phyloP scores from a whole-genome alignment of 37 sponge, comb jelly and placozoan species.

The Aplysina aerophoba region DNA sequence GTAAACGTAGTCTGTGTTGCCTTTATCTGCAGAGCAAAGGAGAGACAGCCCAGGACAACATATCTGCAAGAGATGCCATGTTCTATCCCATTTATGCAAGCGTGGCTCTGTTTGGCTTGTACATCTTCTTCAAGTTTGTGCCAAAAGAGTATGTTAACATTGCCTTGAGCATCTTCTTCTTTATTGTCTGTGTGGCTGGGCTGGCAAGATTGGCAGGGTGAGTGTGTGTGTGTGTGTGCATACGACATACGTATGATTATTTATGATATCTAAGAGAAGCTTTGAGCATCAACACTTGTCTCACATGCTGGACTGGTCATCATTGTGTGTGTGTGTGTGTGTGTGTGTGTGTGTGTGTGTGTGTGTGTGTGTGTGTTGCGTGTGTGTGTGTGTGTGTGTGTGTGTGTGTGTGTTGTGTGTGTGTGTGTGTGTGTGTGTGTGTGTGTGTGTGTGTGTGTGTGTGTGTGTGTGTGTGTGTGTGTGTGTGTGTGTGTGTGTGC shows the following conservation, averaged over 20 bases:
- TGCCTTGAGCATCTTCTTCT: slow-evolving; percentile 65
- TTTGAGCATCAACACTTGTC: no score
- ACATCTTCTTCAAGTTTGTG: slow-evolving; percentile 91
- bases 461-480: slow-evolving; percentile 29
- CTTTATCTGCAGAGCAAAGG: slow-evolving; percentile 60
- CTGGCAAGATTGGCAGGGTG: slow-evolving; percentile 62
- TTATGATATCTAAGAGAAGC: no score
- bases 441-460: slow-evolving; percentile 35
- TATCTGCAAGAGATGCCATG: slow-evolving; percentile 84
- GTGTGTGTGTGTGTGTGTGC: slow-evolving; percentile 27
- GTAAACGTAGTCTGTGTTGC: no score
- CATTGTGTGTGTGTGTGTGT: slow-evolving; percentile 31
- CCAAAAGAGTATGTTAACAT: slow-evolving; percentile 86
- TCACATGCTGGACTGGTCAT: no score
- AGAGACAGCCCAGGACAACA: slow-evolving; percentile 72
- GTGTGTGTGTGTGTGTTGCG: slow-evolving; percentile 7
- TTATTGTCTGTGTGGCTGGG: slow-evolving; percentile 69
- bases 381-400: slow-evolving; percentile 32
- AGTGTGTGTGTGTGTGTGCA: neutral
- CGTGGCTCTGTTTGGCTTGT: slow-evolving; percentile 87
- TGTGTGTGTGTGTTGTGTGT: slow-evolving; percentile 45
- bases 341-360: slow-evolving; percentile 32
- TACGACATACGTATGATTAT: no score
- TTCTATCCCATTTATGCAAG: slow-evolving; percentile 98
- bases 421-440: slow-evolving; percentile 63